A percentile compares a stretch with the other conserved stretches of the same genome.
Conservation (phyloP, 2,113 vertebrate genomes). For the Podocnemis expansa region DNA sequence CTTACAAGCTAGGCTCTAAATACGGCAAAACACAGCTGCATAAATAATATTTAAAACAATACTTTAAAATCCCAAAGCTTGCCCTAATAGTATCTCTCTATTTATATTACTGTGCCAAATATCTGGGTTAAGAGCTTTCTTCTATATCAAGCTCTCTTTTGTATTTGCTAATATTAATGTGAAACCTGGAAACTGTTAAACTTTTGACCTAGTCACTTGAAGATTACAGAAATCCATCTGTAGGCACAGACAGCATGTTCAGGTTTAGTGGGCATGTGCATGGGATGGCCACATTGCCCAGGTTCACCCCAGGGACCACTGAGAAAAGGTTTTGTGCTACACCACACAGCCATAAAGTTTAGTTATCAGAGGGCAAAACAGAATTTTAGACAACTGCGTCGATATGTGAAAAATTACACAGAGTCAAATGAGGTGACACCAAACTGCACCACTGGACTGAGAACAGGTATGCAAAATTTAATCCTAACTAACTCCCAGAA, state of each 20-base stretch:
- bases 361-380: neutral
- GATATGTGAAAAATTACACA: neutral
- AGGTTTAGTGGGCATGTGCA: neutral
- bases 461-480: neutral
- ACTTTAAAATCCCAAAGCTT: neutral
- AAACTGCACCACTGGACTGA: neutral
- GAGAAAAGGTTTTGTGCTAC: neutral
- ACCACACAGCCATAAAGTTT: neutral
- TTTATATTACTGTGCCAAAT: neutral
- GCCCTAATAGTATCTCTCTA: accelerated
- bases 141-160: neutral
- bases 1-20: accelerated
- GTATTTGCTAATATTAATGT: neutral
- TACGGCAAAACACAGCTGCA: neutral
- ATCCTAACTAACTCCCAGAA: neutral
- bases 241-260: neutral
- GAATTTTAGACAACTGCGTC: neutral
- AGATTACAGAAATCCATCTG: neutral
- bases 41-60: neutral
- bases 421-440: neutral
- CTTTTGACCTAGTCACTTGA: accelerated
- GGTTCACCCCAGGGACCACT: neutral
- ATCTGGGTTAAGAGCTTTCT: neutral
- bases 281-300: neutral
- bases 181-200: neutral